These are phyloP conservation scores for Sesia bembeciformis DNA, from an alignment of 2,888 invertebrate species.

Conservation along the genomic window DNA sequence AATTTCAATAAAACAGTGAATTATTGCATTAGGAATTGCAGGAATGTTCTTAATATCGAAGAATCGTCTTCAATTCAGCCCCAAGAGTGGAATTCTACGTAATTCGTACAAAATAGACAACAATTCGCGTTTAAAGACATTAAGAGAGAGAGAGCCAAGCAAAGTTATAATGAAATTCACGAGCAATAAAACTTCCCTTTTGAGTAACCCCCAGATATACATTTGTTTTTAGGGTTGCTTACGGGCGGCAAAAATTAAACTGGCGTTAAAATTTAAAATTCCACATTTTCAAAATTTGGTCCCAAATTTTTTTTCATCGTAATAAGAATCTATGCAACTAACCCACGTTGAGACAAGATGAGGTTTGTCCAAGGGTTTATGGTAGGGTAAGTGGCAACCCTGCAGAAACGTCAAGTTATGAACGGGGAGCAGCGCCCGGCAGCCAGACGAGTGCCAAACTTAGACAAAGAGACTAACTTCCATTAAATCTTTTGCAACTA, in stretches of 20 bases:
- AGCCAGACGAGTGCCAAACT: slow-evolving; percentile 61
- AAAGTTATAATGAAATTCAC: slow-evolving; percentile 74
- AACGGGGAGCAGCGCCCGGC: slow-evolving; percentile 17
- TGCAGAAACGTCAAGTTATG: neutral
- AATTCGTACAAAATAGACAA: slow-evolving; percentile 67
- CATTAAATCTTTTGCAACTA: slow-evolving; percentile 72
- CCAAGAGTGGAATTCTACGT: slow-evolving; percentile 36
- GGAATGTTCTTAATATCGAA: neutral
- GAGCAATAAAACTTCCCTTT: slow-evolving; percentile 72
- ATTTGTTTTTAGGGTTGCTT: slow-evolving; percentile 47
- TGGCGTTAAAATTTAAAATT: no score
- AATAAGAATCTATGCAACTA: no score
- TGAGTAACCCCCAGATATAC: slow-evolving; percentile 67
- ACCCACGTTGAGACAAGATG: no score
- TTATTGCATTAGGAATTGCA: no score
- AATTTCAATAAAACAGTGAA: no score
- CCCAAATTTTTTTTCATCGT: no score
- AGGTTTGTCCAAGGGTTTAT: no score
- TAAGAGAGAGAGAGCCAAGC: slow-evolving; percentile 46
- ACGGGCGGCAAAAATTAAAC: neutral
- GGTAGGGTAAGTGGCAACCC: neutral
- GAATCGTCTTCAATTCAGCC: neutral
- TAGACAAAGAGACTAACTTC: slow-evolving; percentile 68
- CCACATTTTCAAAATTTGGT: no score
- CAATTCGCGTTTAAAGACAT: slow-evolving; percentile 66